Evolutionary conservation across 2,888 invertebrate species (phyloP).

Genomic region (Leucophenga maculata): DNA sequence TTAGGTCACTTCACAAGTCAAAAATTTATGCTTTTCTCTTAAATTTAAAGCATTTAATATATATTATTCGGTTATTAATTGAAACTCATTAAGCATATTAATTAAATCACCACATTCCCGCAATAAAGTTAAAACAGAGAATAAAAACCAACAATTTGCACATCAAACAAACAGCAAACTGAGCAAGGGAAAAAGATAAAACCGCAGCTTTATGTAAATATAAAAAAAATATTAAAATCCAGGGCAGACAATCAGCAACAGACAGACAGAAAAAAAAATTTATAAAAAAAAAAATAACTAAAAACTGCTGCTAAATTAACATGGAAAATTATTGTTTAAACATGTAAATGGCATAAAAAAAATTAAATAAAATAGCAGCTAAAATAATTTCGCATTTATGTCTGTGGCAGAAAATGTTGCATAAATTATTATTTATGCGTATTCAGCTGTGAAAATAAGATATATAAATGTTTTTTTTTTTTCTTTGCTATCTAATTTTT

Average conservation of each 20-base stretch:
- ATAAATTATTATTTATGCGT: too few species aligned
- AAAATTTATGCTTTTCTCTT: not conserved
- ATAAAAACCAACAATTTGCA: not conserved
- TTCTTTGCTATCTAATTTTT: too few species aligned
- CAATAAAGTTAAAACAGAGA: conserved; percentile 45
- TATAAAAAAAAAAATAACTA: conserved; percentile 10
- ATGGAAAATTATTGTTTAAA: conserved; percentile 14
- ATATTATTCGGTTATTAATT: conserved; percentile 53
- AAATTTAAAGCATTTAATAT: conserved; percentile 7
- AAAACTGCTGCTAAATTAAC: not conserved
- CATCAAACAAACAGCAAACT: conserved; percentile 5
- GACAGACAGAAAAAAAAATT: not conserved
- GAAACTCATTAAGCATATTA: conserved; percentile 65
- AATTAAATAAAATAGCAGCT: not conserved
- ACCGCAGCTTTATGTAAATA: conserved; percentile 12
- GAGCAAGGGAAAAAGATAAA: not conserved
- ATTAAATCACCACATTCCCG: conserved; percentile 62
- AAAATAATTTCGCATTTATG: not conserved
- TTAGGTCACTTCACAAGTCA: too few species aligned
- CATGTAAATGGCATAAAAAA: not conserved
- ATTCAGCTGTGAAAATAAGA: too few species aligned
- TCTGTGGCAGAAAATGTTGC: too few species aligned
- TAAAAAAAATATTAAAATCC: conserved; percentile 2
- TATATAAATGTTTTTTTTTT: too few species aligned
- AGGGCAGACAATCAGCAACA: conserved; percentile 4